A percentile compares a stretch with the other conserved stretches of the same genome.
phyloP scores from a whole-genome alignment of 1,140 invertebrate genomes.

The Dendroctonus valens region DNA sequence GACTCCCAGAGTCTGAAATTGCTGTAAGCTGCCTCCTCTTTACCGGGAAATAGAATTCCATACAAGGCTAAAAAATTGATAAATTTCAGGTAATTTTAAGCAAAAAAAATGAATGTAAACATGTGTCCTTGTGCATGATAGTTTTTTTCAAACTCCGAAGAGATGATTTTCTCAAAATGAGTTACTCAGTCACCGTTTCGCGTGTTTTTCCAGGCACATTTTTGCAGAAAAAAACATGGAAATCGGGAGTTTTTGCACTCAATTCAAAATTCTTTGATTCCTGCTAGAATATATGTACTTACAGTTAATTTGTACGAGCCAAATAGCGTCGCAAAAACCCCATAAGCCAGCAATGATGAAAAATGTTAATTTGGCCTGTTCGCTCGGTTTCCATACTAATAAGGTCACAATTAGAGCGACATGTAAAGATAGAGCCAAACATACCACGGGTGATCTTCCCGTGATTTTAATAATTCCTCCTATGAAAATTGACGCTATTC shows the following conservation, averaged over 20 bases:
- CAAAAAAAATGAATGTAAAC: no score
- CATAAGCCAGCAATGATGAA: slow-evolving; percentile 84
- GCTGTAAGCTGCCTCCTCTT: slow-evolving; percentile 88
- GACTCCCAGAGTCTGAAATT: slow-evolving; percentile 92
- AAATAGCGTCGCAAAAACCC: slow-evolving; percentile 89
- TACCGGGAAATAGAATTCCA: slow-evolving; percentile 81
- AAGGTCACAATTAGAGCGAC: slow-evolving; percentile 65
- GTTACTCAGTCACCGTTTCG: no score
- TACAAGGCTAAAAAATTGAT: slow-evolving; percentile 70
- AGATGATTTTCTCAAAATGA: no score
- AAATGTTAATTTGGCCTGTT: slow-evolving; percentile 69
- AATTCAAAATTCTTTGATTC: background rate
- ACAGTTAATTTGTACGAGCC: slow-evolving; percentile 95
- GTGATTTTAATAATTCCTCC: slow-evolving; percentile 79
- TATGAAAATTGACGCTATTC: slow-evolving; percentile 74
- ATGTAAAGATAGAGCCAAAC: slow-evolving; percentile 72
- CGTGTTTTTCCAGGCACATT: no score
- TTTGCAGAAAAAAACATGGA: no score
- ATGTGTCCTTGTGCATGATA: no score
- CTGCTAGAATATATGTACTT: slow-evolving; percentile 46
- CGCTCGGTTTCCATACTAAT: slow-evolving; percentile 72
- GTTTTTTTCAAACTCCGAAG: no score
- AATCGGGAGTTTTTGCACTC: no score
- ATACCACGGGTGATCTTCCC: slow-evolving; percentile 74
- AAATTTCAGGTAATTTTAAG: background rate